Conservation (phyloP, 2,888 invertebrate species). For the Phrixothrix hirtus region DNA sequence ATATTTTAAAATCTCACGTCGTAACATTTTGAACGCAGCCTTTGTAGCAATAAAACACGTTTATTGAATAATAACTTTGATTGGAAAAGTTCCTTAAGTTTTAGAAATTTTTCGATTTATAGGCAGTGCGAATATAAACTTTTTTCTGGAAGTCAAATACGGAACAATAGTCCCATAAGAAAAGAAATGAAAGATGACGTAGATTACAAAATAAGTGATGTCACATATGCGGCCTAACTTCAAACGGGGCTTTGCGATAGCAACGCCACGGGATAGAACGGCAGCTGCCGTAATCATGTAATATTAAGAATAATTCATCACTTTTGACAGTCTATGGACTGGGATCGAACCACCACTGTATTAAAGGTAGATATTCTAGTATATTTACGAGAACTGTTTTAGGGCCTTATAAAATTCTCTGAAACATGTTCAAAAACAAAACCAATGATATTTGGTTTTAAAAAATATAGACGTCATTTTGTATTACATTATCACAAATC, state of each 20-base stretch:
- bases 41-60: too few relatives aligned
- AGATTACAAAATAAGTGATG: slow-evolving; percentile 22
- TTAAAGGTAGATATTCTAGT: slow-evolving; percentile 26
- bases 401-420: slow-evolving; percentile 2
- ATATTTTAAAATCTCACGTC: slow-evolving; percentile 3
- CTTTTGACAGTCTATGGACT: slow-evolving; percentile 39
- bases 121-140: slow-evolving; percentile 12
- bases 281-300: slow-evolving; percentile 36
- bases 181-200: slow-evolving; percentile 17
- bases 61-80: slow-evolving; percentile 18
- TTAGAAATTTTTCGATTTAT: slow-evolving; percentile 10
- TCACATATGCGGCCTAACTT: slow-evolving; percentile 27
- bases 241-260: slow-evolving; percentile 31
- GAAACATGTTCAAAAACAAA: not conserved
- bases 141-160: slow-evolving; percentile 5
- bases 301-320: slow-evolving; percentile 46
- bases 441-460: not conserved
- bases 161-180: slow-evolving; percentile 11
- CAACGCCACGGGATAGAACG: slow-evolving; percentile 27
- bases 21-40: too few relatives aligned
- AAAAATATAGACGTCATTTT: slow-evolving; percentile 4
- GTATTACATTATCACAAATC: slow-evolving; percentile 3
- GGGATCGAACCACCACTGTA: slow-evolving; percentile 24
- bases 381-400: slow-evolving; percentile 5
- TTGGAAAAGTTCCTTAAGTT: slow-evolving; percentile 6